Evolutionary conservation across 2,888 invertebrate genomes (phyloP).

Genomic region (Iphiclides podalirius): DNA sequence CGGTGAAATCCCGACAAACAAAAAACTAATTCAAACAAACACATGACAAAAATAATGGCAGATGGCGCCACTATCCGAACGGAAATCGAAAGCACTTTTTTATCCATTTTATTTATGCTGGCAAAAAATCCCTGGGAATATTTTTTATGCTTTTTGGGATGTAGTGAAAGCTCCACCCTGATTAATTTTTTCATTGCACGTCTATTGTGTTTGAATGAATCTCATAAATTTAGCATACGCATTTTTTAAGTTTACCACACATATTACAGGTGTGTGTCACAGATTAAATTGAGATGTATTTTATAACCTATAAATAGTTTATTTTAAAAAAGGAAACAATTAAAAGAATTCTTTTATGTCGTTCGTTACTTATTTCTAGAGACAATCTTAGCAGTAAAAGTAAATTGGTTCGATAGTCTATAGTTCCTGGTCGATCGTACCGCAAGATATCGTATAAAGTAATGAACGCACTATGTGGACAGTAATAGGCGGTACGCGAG

Average conservation of each 20-base stretch:
- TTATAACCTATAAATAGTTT: no score
- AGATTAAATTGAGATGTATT: no score
- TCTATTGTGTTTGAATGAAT: no score
- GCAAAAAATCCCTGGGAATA: conserved; percentile 57
- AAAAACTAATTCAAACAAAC: conserved; percentile 68
- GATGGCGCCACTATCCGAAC: conserved; percentile 66
- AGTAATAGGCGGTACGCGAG: conserved; percentile 39
- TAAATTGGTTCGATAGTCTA: background rate
- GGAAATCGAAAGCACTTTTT: conserved; percentile 76
- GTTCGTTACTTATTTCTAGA: no score
- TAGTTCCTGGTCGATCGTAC: conserved; percentile 8
- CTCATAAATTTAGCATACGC: no score
- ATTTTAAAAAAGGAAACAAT: no score
- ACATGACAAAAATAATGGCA: conserved; percentile 66
- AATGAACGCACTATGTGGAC: conserved; percentile 26
- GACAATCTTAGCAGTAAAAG: background rate
- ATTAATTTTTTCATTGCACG: conserved; percentile 20
- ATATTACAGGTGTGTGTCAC: no score
- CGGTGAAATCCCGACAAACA: conserved; percentile 63
- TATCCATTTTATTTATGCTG: conserved; percentile 41
- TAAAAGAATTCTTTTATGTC: no score
- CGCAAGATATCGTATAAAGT: conserved; percentile 14
- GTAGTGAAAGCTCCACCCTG: conserved; percentile 54
- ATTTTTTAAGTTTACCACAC: no score
- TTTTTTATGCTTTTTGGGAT: conserved; percentile 33